Percentiles rank a stretch among this genome's conserved stretches.
phyloP scores from a whole-genome alignment of 2,888 invertebrate species.

The Limnephilus marmoratus region DNA sequence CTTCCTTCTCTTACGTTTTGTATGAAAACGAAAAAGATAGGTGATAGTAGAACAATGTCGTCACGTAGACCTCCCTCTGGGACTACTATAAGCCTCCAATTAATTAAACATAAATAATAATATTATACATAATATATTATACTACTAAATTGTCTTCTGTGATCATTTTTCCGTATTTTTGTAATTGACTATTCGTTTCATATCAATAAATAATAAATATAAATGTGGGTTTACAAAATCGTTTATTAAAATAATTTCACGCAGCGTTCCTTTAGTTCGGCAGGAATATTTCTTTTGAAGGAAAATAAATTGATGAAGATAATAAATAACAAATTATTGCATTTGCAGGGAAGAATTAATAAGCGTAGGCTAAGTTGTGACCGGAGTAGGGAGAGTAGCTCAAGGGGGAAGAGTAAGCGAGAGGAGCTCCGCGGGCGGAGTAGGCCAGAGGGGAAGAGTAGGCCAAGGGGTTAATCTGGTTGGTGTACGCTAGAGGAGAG shows the following conservation, averaged over 20 bases:
- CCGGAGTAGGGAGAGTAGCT: conserved; percentile 44
- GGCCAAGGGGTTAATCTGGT: conserved; percentile 59
- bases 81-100: no score
- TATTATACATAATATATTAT: no score
- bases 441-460: not conserved
- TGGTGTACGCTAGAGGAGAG: not conserved
- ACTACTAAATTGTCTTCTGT: no score
- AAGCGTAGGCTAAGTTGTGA: conserved; percentile 57
- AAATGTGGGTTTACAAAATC: not conserved
- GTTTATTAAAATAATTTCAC: not conserved
- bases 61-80: no score
- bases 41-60: no score
- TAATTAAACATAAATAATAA: no score
- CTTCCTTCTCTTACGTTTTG: no score
- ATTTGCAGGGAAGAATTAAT: conserved; percentile 46
- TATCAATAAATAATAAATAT: not conserved
- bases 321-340: conserved; percentile 21
- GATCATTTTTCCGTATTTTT: no score
- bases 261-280: not conserved
- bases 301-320: not conserved
- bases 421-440: conserved; percentile 67
- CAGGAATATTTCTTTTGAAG: not conserved
- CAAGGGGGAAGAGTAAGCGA: conserved; percentile 62
- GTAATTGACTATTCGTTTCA: no score
- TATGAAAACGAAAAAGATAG: no score